Evolutionary conservation across 2,113 vertebrate species (phyloP).

Genomic region (Platichthys stellatus): DNA sequence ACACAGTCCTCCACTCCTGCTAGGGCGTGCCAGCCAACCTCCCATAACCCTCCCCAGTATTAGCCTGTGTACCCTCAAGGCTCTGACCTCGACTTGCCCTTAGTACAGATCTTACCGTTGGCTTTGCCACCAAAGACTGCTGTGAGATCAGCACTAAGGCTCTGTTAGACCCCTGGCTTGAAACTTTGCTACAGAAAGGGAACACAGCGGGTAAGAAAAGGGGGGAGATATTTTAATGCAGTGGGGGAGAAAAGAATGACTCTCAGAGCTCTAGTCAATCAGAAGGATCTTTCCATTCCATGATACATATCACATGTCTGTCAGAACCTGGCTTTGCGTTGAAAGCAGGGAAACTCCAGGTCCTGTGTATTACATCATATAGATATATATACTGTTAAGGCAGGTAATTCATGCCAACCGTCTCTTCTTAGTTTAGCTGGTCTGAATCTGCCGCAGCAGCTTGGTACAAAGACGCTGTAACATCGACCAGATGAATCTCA

Average conservation of each 20-base stretch:
- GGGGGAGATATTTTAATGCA: constrained; percentile 22
- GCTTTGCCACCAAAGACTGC: constrained; percentile 16
- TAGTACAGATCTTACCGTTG: constrained; percentile 40
- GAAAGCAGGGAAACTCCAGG: constrained; percentile 10
- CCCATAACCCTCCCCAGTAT: constrained; percentile 42
- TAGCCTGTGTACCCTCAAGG: constrained; percentile 26
- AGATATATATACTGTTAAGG: constrained; percentile 31
- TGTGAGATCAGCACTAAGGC: constrained; percentile 49
- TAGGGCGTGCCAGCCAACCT: constrained; percentile 60
- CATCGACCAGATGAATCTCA: constrained; percentile 50
- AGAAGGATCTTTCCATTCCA: constrained; percentile 45
- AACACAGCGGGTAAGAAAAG: neutral
- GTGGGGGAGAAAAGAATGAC: constrained; percentile 24
- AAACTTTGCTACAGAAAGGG: constrained; percentile 2
- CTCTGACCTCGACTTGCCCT: constrained; percentile 34
- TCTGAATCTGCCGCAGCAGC: constrained; percentile 48
- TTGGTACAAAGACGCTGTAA: constrained; percentile 23
- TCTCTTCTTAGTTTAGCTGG: constrained; percentile 21
- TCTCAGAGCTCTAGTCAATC: constrained; percentile 30
- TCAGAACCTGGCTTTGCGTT: constrained; percentile 17
- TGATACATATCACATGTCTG: constrained; percentile 39
- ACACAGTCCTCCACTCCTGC: constrained; percentile 64
- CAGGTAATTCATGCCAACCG: constrained; percentile 14
- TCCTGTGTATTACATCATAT: constrained; percentile 20
- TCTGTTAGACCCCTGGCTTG: constrained; percentile 21